Evolutionary conservation across 2,113 vertebrate species (phyloP).

Genomic region (Anas platyrhynchos): DNA sequence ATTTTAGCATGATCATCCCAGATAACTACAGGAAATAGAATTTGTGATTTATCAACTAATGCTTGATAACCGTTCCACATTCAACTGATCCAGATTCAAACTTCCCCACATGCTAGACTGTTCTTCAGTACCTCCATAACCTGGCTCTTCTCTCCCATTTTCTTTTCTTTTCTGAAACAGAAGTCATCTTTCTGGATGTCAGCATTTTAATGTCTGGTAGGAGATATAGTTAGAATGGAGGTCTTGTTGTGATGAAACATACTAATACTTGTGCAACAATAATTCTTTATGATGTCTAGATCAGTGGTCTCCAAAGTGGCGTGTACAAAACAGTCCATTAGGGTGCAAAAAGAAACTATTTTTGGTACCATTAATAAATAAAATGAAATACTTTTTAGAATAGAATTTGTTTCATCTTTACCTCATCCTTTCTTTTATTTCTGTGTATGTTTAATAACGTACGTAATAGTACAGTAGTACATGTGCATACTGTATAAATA

Average conservation of each 20-base stretch:
- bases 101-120: background rate
- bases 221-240: background rate
- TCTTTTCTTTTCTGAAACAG: background rate
- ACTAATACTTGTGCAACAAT: fast-evolving
- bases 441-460: background rate
- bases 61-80: background rate
- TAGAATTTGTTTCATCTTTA: background rate
- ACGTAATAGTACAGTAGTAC: background rate
- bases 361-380: background rate
- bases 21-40: background rate
- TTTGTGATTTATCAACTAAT: background rate
- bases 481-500: background rate
- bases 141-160: background rate
- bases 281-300: background rate
- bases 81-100: background rate
- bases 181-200: background rate
- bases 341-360: background rate
- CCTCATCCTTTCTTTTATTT: background rate
- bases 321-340: fast-evolving
- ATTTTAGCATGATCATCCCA: background rate
- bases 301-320: background rate
- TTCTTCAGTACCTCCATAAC: background rate
- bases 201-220: background rate
- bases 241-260: background rate
- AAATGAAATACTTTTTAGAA: background rate